A percentile compares a stretch with the other conserved stretches of the same genome.
These are phyloP conservation scores for Piaya cayana DNA, from an alignment of 2,113 vertebrate genomes.

Conservation along the genomic window DNA sequence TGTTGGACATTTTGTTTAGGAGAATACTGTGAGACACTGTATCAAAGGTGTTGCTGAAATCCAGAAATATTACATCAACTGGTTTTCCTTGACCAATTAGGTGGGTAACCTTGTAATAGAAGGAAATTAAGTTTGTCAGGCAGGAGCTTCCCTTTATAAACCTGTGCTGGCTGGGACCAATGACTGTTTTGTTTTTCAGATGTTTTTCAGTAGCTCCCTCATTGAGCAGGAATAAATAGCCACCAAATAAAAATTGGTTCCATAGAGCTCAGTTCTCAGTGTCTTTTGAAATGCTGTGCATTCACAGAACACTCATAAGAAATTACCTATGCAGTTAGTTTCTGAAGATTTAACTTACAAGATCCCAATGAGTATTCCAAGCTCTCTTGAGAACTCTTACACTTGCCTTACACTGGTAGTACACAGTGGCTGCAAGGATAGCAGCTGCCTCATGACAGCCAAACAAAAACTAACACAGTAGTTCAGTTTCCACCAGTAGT, in stretches of 20 bases:
- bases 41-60: too few species aligned
- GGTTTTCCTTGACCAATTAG: too few species aligned
- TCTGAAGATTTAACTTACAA: neutral
- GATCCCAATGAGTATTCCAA: neutral
- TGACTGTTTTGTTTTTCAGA: too few species aligned
- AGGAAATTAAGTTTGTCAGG: too few species aligned
- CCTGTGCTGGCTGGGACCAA: too few species aligned
- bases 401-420: neutral
- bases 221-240: neutral
- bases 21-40: too few species aligned
- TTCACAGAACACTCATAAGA: neutral
- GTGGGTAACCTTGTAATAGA: too few species aligned
- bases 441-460: neutral
- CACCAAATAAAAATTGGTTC: neutral
- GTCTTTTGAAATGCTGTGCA: neutral
- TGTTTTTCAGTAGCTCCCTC: too few species aligned
- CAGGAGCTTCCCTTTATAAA: too few species aligned
- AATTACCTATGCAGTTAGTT: neutral
- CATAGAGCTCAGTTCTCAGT: neutral
- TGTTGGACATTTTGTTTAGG: too few species aligned
- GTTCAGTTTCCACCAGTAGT: slow-evolving; percentile 41
- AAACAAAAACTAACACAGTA: slow-evolving; percentile 53
- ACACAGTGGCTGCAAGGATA: neutral
- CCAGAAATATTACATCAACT: too few species aligned
- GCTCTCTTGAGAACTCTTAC: neutral